These are phyloP conservation scores for Montipora efflorescens DNA, from an alignment of 64 coral and sea anemone genomes.

Conservation along the genomic window DNA sequence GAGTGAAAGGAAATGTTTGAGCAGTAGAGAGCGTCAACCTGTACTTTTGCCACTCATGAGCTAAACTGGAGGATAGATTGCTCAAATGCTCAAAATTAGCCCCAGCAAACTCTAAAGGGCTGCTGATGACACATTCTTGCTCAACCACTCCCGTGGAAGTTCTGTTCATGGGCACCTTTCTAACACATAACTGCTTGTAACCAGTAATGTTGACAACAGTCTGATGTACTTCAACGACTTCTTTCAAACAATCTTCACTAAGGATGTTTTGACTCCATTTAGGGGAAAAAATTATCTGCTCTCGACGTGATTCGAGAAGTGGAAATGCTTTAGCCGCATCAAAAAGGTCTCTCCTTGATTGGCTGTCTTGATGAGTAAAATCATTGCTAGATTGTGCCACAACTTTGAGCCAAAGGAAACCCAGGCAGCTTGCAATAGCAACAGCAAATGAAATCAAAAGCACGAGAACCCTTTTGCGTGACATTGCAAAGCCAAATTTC, in stretches of 20 bases:
- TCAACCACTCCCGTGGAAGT: not conserved
- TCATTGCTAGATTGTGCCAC: not conserved
- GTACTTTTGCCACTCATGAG: not conserved
- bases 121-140: not conserved
- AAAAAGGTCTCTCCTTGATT: not conserved
- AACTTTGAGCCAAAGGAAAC: not conserved
- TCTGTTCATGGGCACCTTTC: not conserved
- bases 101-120: constrained; percentile 39
- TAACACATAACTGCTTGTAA: not conserved
- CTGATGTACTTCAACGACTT: not conserved
- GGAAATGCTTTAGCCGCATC: not conserved
- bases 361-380: not conserved
- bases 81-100: constrained; percentile 31
- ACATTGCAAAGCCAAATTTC: not conserved
- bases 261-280: not conserved
- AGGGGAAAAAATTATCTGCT: constrained; percentile 1
- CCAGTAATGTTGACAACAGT: not conserved
- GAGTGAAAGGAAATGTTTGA: not conserved
- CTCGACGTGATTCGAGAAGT: constrained; percentile 16
- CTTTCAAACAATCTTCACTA: constrained; percentile 22
- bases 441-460: not conserved
- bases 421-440: not conserved
- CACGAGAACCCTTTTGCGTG: not conserved
- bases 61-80: constrained; percentile 22
- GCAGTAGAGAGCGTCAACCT: not conserved